Percentiles rank a stretch among this genome's conserved stretches.
These are phyloP conservation scores for Tipula unca DNA, from an alignment of 2,888 invertebrate genomes.

Conservation along the genomic window DNA sequence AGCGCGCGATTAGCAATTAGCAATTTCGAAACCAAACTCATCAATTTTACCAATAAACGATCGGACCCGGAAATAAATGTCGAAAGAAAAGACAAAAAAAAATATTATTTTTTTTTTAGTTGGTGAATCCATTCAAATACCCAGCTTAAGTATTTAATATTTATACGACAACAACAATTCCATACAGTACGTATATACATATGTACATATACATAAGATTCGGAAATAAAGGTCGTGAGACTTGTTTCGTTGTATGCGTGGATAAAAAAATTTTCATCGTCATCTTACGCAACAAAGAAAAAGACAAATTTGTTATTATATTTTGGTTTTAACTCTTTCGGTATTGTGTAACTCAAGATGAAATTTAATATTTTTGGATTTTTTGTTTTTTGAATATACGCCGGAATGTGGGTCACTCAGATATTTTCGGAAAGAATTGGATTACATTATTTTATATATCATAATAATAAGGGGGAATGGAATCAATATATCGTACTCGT, in stretches of 20 bases:
- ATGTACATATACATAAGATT: not conserved
- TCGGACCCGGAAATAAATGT: not conserved
- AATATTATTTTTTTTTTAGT: not conserved
- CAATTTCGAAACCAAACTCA: not conserved
- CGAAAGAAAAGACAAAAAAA: not conserved
- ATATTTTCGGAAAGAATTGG: not conserved
- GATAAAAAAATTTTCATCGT: no score
- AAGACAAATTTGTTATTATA: not conserved
- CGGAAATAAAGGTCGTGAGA: conserved; percentile 14
- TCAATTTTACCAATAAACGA: not conserved
- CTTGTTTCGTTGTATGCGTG: not conserved
- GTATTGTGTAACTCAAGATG: not conserved
- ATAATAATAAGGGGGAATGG: no score
- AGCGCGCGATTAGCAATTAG: not conserved
- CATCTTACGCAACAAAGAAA: not conserved
- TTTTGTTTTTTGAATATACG: no score
- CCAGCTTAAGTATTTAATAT: not conserved
- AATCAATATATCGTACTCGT: no score
- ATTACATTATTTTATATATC: not conserved
- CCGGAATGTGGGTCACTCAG: not conserved
- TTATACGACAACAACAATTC: not conserved
- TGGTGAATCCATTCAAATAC: not conserved
- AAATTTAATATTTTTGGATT: not conserved
- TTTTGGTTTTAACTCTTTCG: not conserved
- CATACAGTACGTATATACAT: no score